A percentile compares a stretch with the other conserved stretches of the same genome.
Conservation (phyloP, 2,113 vertebrate species). For the rabbit (Oryctolagus cuniculus) region mOryCun1.1 NC_091447.1:49510001-49510500, state of each 20-base stretch:
- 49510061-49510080: conserved; percentile 4
- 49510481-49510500: not conserved
- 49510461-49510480: not conserved
- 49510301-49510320: not conserved
- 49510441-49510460: not conserved
- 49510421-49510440: not conserved
- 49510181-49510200: not conserved
- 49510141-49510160: not conserved
- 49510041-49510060: not conserved
- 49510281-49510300: conserved; percentile 6
- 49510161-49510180: conserved; percentile 4
- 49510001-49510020: not conserved
- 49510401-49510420: not conserved
- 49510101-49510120: not conserved
- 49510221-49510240: not conserved
- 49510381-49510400: not conserved
- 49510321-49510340: not conserved
- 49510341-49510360: not conserved
- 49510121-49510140: conserved; percentile 23
- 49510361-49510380: not conserved
- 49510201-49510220: not conserved
- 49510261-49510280: not conserved
- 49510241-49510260: conserved; percentile 23
- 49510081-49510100: not conserved
- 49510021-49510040: not conserved